phyloP scores from a whole-genome alignment of 2,888 invertebrate genomes.

The Scotopteryx bipunctaria region DNA sequence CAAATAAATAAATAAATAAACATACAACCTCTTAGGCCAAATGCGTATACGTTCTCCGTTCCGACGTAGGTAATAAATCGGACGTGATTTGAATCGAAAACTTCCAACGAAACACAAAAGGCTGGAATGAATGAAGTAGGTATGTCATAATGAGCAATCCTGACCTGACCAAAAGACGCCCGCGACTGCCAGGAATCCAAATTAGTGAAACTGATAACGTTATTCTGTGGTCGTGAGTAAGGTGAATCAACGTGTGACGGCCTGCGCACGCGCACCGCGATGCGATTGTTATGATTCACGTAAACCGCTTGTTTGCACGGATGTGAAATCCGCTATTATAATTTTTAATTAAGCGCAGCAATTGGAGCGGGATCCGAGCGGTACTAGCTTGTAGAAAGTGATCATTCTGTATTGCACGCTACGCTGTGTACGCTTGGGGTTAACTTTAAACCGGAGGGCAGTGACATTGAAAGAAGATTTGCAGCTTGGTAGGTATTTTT shows the following conservation, averaged over 20 bases:
- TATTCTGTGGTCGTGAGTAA: constrained; percentile 31
- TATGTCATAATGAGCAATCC: constrained; percentile 23
- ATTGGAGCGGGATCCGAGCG: constrained; percentile 77
- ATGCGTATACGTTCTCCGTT: too few relatives aligned
- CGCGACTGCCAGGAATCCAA: constrained; percentile 23
- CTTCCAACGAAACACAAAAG: constrained; percentile 12
- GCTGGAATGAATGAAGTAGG: constrained; percentile 15
- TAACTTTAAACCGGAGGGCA: constrained; percentile 6
- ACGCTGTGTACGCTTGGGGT: constrained; percentile 36
- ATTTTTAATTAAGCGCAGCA: constrained; percentile 79
- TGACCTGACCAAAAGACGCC: constrained; percentile 20
- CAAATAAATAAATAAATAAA: too few relatives aligned
- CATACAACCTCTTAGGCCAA: too few relatives aligned
- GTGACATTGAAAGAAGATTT: constrained; percentile 32
- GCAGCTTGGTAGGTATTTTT: constrained; percentile 23
- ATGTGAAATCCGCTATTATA: constrained; percentile 82
- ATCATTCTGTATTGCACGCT: constrained; percentile 52
- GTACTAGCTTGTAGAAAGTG: constrained; percentile 74
- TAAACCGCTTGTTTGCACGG: constrained; percentile 76
- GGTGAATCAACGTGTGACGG: constrained; percentile 68
- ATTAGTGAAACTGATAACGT: constrained; percentile 30
- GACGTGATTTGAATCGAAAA: constrained; percentile 10
- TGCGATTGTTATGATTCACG: constrained; percentile 73
- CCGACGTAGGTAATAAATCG: too few relatives aligned
- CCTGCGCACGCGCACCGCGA: constrained; percentile 39